Evolutionary conservation across 2,113 vertebrate genomes (phyloP).

Genomic region (Regulus satrapa): DNA sequence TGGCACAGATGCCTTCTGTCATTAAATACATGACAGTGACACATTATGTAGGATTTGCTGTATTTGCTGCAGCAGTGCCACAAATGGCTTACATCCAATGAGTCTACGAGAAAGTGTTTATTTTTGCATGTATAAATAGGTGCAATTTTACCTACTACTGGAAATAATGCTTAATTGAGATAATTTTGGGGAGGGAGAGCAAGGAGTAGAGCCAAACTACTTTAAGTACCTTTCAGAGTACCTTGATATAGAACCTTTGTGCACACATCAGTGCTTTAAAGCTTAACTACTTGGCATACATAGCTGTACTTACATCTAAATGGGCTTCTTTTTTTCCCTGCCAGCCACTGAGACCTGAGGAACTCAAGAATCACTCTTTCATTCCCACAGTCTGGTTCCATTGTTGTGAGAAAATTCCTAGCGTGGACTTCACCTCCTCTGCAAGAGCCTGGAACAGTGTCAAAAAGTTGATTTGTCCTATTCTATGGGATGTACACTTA

Average conservation of each 20-base stretch:
- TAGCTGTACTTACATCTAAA: background rate
- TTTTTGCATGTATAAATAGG: background rate
- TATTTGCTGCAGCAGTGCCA: background rate
- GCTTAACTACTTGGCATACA: background rate
- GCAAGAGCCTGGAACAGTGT: background rate
- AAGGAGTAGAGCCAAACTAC: background rate
- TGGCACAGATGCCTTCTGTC: background rate
- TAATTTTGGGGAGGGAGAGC: background rate
- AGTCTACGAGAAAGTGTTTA: background rate
- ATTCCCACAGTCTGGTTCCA: background rate
- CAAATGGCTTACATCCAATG: background rate
- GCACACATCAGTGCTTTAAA: background rate
- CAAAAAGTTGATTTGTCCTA: background rate
- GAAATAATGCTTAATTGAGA: background rate
- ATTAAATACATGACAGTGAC: background rate
- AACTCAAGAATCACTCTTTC: background rate
- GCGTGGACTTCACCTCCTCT: rapidly evolving
- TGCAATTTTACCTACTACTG: background rate
- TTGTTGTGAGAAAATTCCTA: background rate
- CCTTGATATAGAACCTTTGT: background rate
- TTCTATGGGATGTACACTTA: background rate
- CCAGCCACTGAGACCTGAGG: background rate
- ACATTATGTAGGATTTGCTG: background rate
- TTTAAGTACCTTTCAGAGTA: background rate
- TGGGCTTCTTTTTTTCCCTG: background rate